These are phyloP conservation scores for Lathronympha strigana DNA, from an alignment of 2,888 invertebrate species.

Conservation along the genomic window DNA sequence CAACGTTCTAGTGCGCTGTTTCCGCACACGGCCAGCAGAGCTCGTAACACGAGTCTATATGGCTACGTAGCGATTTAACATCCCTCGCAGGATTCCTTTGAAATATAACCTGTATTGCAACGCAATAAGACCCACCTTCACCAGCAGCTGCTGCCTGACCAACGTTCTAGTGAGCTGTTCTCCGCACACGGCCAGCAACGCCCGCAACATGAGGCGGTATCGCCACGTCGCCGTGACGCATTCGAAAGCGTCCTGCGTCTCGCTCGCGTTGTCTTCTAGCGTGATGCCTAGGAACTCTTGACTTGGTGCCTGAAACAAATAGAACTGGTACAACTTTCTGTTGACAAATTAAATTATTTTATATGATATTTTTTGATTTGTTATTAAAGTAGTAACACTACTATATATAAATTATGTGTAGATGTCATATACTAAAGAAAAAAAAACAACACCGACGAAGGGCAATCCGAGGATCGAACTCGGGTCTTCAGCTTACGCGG, in stretches of 20 bases:
- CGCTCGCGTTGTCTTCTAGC: conserved; percentile 67
- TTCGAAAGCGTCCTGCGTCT: conserved; percentile 78
- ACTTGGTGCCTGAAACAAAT: conserved; percentile 60
- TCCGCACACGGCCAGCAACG: conserved; percentile 93
- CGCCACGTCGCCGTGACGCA: conserved; percentile 87
- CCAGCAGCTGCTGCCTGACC: conserved; percentile 92
- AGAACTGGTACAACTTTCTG: not conserved
- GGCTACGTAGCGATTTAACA: too few relatives aligned
- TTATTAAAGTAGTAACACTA: too few relatives aligned
- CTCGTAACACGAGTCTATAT: conserved; percentile 91
- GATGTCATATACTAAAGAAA: too few relatives aligned
- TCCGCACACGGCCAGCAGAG: conserved; percentile 93
- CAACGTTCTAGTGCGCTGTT: conserved; percentile 90
- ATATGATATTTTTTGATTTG: too few relatives aligned
- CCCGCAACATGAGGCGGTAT: conserved; percentile 93
- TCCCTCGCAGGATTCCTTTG: too few relatives aligned
- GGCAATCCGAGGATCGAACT: too few relatives aligned
- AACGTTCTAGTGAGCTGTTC: conserved; percentile 92
- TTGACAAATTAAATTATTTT: too few relatives aligned
- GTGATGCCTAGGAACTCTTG: conserved; percentile 78
- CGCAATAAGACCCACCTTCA: conserved; percentile 85
- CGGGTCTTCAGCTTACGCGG: too few relatives aligned
- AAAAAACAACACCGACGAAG: too few relatives aligned
- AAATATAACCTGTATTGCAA: not conserved
- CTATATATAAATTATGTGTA: too few relatives aligned